Conservation (phyloP, 2,888 invertebrate genomes). For the Drosophila glabriapex region DNA sequence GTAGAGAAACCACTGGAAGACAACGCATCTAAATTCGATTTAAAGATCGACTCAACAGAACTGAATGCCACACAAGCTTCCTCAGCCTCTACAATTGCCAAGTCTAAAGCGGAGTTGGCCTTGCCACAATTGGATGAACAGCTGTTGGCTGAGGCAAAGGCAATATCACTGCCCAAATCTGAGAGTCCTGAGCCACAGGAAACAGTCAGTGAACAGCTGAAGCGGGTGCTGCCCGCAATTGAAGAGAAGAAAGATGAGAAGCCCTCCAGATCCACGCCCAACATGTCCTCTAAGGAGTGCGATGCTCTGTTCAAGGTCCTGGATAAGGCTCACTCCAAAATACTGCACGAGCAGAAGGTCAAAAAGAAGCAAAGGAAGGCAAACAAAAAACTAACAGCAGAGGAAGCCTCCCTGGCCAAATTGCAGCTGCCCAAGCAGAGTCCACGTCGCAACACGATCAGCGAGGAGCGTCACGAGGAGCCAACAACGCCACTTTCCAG, state of each 20-base stretch:
- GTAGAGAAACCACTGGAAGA: slow-evolving; percentile 2
- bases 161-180: background rate
- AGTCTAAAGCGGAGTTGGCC: background rate
- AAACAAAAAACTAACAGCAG: slow-evolving; percentile 26
- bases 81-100: background rate
- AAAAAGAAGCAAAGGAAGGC: slow-evolving; percentile 52
- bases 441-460: slow-evolving; percentile 27
- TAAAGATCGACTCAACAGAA: background rate
- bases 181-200: background rate
- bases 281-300: slow-evolving; percentile 44
- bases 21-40: background rate
- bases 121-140: background rate
- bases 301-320: slow-evolving; percentile 66
- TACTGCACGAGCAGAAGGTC: slow-evolving; percentile 55
- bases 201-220: background rate
- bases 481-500: background rate
- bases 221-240: background rate
- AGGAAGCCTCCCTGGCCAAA: slow-evolving; percentile 22
- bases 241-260: slow-evolving; percentile 23
- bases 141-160: background rate
- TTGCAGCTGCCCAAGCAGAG: slow-evolving; percentile 19
- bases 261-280: background rate
- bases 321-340: slow-evolving; percentile 51
- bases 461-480: slow-evolving; percentile 45
- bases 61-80: background rate